These are phyloP conservation scores for Acanthurus tractus DNA, from an alignment of 2,797 vertebrate genomes.

Conservation along the genomic window DNA sequence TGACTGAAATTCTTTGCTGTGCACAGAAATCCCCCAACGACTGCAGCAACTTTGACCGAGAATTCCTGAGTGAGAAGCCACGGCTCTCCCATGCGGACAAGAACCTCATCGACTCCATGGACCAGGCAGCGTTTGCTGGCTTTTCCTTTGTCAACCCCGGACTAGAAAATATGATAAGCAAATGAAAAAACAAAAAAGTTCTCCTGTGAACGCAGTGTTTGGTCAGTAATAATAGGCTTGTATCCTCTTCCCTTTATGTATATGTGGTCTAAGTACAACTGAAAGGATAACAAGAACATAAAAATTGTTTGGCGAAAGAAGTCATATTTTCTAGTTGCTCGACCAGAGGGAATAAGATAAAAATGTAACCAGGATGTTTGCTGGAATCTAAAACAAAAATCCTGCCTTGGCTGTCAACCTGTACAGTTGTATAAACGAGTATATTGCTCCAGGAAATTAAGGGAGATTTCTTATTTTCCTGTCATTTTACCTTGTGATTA, in stretches of 20 bases:
- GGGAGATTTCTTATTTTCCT: constrained; percentile 42
- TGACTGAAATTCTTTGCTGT: constrained; percentile 42
- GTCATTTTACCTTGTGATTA: constrained; percentile 54
- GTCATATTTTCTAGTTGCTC: constrained; percentile 12
- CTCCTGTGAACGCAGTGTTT: neutral
- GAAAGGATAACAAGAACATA: constrained; percentile 24
- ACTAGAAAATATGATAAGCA: constrained; percentile 89
- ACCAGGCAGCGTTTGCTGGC: constrained; percentile 91
- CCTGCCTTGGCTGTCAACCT: constrained; percentile 27
- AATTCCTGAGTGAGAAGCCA: constrained; percentile 96
- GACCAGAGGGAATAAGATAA: constrained; percentile 21
- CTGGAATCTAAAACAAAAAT: constrained; percentile 26
- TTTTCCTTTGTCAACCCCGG: constrained; percentile 97
- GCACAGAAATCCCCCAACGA: constrained; percentile 92
- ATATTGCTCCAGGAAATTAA: constrained; percentile 55
- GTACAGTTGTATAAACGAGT: constrained; percentile 41
- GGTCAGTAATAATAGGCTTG: constrained; percentile 15
- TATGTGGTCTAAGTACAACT: constrained; percentile 30
- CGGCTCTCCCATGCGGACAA: constrained; percentile 93
- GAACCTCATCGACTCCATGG: constrained; percentile 97
- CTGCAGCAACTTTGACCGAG: constrained; percentile 97
- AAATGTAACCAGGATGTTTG: constrained; percentile 23
- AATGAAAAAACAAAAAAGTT: constrained; percentile 76
- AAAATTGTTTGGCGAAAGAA: constrained; percentile 4
- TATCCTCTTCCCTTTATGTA: constrained; percentile 26